phyloP scores from a whole-genome alignment of 2,888 invertebrate genomes.

The Mellilla xanthometata region DNA sequence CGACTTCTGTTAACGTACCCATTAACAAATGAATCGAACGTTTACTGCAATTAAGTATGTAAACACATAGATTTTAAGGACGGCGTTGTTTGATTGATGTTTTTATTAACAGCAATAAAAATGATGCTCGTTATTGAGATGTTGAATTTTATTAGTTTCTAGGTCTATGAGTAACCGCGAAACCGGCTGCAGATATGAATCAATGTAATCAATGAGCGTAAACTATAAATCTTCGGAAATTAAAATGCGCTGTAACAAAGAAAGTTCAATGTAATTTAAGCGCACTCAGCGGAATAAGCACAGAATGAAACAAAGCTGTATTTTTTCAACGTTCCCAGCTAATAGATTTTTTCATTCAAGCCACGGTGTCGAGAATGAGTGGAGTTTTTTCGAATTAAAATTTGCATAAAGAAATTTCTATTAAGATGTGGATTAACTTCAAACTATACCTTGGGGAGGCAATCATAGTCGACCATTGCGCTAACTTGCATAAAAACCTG shows the following conservation, averaged over 20 bases:
- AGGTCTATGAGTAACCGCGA: too few relatives aligned
- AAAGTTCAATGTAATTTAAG: conserved; percentile 33
- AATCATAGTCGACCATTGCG: conserved; percentile 36
- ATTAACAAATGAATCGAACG: conserved; percentile 36
- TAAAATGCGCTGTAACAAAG: conserved; percentile 7
- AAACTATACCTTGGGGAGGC: conserved; percentile 46
- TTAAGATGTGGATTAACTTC: conserved; percentile 54
- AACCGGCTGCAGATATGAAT: too few relatives aligned
- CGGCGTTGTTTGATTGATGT: conserved; percentile 26
- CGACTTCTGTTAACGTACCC: conserved; percentile 26
- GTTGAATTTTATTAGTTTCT: conserved; percentile 3
- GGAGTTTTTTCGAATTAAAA: conserved; percentile 57
- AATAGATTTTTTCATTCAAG: conserved; percentile 58
- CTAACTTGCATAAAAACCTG: conserved; percentile 10
- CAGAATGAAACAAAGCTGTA: conserved; percentile 33
- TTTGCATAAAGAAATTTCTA: conserved; percentile 60
- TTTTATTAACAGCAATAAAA: conserved; percentile 15
- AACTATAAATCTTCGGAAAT: neutral
- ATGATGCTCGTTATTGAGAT: conserved; percentile 11
- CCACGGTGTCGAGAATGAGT: conserved; percentile 45
- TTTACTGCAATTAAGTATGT: conserved; percentile 39
- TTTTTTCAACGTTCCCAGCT: conserved; percentile 47
- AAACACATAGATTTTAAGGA: conserved; percentile 40
- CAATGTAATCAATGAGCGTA: too few relatives aligned
- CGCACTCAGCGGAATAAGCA: conserved; percentile 40